Base-by-base conservation (phyloP, 2,888 invertebrate genomes). In the Listrodromus nycthemerus region DNA sequence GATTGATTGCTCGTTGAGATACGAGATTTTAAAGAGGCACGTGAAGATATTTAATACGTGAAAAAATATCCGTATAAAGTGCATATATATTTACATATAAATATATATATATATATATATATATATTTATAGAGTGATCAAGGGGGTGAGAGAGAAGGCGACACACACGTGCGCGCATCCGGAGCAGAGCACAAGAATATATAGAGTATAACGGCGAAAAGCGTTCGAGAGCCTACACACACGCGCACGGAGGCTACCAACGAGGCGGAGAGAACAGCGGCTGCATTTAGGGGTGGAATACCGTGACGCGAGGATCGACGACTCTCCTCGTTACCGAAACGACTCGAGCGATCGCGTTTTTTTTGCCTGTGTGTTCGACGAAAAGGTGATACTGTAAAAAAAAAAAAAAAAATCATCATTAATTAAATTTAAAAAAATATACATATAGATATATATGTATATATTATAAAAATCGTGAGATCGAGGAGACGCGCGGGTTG, bases 81-180 rank as follows among this genome's bases (percentile, higher is more conserved):
- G 16, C 27, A 69, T 50, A 24, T 24, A 52, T 50, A 50, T 27
- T 30, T 33, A 19, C 52, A 58, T 52, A 58, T 16, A 16, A 41
- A 41, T 13, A 37, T 37, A 41, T 41, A 41, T 37, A 41, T 41
- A 41, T 16, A 16, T 41, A 41, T 41, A 41, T 33, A 33, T 5
- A 5, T 33, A 5, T 2, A 33, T 33, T 4, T 33, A 33, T 33
- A 33, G 33, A n/a, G 76, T 76, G 71, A 30, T 1, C 24, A 41
- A 83, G 50, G 52, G 80, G 37, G 71, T 65, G 73, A 55, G 71
- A 71, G 81, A 63, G 55, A 76, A 76, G 75, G 70, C 55, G 71
- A 83, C 75, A 66, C 55, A 83, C 83, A 84, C 83, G 83, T 84
- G 83, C 67, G 73, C 69, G 52, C 76, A 73, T 77, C 67, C 61